A percentile compares a stretch with the other conserved stretches of the same genome.
Evolutionary conservation across 2,113 vertebrate species (phyloP).

Genomic region (Lamprologus speciosus): DNA sequence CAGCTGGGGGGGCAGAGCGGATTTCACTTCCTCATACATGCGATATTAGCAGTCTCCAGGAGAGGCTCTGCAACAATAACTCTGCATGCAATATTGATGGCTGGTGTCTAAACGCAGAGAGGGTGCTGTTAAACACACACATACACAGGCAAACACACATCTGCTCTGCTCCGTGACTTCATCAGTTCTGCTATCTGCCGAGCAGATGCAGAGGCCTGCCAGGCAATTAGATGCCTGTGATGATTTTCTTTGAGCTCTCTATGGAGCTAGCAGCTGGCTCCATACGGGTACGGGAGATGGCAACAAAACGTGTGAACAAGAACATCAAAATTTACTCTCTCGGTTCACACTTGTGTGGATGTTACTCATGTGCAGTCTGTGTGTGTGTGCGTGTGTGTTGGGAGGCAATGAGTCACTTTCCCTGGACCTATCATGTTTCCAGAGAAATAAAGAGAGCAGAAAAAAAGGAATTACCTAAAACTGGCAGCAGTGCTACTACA

Average conservation of each 20-base stretch:
- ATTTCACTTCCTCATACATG: conserved; percentile 51
- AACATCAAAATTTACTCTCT: conserved; percentile 16
- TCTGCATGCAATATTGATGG: conserved; percentile 55
- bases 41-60: conserved; percentile 31
- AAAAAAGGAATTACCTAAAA: background rate
- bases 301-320: conserved; percentile 46
- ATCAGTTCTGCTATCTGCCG: conserved; percentile 57
- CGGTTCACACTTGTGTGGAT: background rate
- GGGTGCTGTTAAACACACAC: conserved; percentile 8
- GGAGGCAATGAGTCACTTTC: background rate
- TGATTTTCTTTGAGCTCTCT: conserved; percentile 67
- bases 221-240: conserved; percentile 70
- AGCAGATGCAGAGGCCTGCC: conserved; percentile 71
- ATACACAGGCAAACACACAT: conserved; percentile 41
- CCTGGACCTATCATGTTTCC: conserved; percentile 34
- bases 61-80: conserved; percentile 46
- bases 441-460: background rate
- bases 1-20: background rate
- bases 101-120: conserved; percentile 36
- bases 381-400: background rate
- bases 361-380: background rate
- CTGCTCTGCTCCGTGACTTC: conserved; percentile 70
- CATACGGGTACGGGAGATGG: conserved; percentile 19
- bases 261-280: conserved; percentile 66
- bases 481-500: background rate